A percentile compares a stretch with the other conserved stretches of the same genome.
Evolutionary conservation across 2,113 vertebrate species (phyloP).

Genomic region (Rhombomys opimus): DNA sequence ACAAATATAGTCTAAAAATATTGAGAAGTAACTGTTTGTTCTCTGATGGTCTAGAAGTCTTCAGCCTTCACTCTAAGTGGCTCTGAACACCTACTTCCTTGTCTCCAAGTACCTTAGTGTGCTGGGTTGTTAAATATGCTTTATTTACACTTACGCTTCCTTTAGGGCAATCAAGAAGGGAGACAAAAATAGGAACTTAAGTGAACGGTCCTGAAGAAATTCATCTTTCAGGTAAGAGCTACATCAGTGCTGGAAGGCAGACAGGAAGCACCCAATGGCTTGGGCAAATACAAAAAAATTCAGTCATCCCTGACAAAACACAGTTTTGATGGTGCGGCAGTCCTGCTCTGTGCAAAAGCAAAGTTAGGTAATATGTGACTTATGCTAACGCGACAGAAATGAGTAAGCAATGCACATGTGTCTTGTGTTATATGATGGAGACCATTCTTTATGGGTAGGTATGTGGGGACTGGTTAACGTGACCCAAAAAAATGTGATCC

Average conservation of each 20-base stretch:
- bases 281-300: not conserved
- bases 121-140: not conserved
- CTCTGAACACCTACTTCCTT: not conserved
- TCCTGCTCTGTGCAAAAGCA: not conserved
- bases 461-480: not conserved
- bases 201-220: not conserved
- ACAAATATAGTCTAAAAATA: too few relatives aligned
- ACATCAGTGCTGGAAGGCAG: not conserved
- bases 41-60: too few relatives aligned
- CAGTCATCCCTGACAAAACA: not conserved
- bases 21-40: too few relatives aligned
- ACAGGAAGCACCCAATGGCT: too few relatives aligned
- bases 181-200: not conserved
- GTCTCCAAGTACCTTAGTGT: not conserved
- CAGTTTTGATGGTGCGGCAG: too few relatives aligned
- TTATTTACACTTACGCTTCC: not conserved
- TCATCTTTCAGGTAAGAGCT: too few relatives aligned
- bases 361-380: not conserved
- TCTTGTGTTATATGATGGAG: not conserved
- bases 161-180: not conserved
- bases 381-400: too few relatives aligned
- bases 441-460: not conserved
- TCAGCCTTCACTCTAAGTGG: too few relatives aligned
- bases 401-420: not conserved
- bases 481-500: not conserved